These are phyloP conservation scores for Aptenodytes patagonicus DNA, from an alignment of 2,113 vertebrate genomes.

Conservation along the genomic window DNA sequence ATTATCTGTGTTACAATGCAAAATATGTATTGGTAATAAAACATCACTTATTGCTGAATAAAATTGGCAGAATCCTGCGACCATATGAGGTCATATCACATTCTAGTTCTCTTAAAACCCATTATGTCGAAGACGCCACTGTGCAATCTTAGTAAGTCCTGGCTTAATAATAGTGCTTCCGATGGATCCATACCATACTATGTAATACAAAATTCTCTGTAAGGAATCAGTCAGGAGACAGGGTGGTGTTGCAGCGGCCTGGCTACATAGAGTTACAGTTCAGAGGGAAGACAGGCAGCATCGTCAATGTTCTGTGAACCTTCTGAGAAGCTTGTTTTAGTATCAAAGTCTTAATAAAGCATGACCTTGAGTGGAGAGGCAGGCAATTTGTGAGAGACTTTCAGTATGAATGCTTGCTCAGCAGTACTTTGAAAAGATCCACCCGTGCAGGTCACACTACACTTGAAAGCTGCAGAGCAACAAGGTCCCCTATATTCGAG, in stretches of 20 bases:
- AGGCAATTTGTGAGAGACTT: background rate
- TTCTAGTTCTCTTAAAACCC: background rate
- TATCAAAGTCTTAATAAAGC: background rate
- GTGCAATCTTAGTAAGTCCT: background rate
- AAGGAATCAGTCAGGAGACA: background rate
- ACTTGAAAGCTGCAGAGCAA: background rate
- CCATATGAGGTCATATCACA: background rate
- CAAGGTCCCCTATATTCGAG: background rate
- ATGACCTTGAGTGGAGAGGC: background rate
- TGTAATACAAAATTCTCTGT: background rate
- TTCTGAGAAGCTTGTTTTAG: background rate
- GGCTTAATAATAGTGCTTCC: background rate
- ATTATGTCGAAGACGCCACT: background rate
- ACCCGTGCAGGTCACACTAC: background rate
- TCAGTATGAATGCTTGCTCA: background rate
- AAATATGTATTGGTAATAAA: background rate
- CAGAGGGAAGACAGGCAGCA: background rate
- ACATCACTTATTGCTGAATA: background rate
- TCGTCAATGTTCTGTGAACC: background rate
- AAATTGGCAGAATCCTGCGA: background rate
- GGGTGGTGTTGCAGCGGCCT: background rate
- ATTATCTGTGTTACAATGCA: rapidly evolving
- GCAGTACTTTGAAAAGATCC: background rate
- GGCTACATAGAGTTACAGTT: background rate
- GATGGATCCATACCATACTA: background rate